These are phyloP conservation scores for Chrysomela aeneicollis DNA, from an alignment of 2,888 invertebrate genomes.

Conservation along the genomic window DNA sequence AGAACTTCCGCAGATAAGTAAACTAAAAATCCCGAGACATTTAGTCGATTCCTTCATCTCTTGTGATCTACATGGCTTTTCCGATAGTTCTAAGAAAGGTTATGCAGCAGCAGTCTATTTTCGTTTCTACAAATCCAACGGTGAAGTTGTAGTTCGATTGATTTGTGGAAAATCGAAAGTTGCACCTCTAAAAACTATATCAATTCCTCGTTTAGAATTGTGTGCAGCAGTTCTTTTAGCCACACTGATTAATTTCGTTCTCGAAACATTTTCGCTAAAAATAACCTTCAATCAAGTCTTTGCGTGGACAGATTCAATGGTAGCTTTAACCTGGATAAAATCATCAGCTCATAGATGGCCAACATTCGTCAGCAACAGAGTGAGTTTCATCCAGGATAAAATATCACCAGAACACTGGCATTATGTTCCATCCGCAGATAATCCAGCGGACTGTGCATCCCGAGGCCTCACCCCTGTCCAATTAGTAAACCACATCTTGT, in stretches of 20 bases:
- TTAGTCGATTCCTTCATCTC: too few species aligned
- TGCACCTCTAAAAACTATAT: too few species aligned
- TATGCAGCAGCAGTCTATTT: conserved; percentile 35
- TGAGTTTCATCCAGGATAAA: not conserved
- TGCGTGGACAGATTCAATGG: not conserved
- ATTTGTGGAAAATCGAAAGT: too few species aligned
- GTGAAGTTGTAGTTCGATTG: too few species aligned
- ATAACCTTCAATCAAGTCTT: not conserved
- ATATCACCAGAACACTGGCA: not conserved
- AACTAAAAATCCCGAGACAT: too few species aligned
- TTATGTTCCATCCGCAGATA: not conserved
- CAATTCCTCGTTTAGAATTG: too few species aligned
- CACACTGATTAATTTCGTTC: not conserved
- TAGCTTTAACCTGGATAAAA: not conserved
- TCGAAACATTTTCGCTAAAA: not conserved
- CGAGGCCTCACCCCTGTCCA: not conserved
- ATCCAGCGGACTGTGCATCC: not conserved
- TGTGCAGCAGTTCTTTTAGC: not conserved
- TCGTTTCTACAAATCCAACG: conserved; percentile 6
- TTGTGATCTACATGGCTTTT: conserved; percentile 28
- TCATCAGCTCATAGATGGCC: not conserved
- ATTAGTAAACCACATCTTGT: not conserved
- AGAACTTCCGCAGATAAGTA: too few species aligned
- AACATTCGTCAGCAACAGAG: not conserved
- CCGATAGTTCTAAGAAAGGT: conserved; percentile 27